Conservation (phyloP, 2,888 invertebrate species). For the Hemicrepidius hirtus region DNA sequence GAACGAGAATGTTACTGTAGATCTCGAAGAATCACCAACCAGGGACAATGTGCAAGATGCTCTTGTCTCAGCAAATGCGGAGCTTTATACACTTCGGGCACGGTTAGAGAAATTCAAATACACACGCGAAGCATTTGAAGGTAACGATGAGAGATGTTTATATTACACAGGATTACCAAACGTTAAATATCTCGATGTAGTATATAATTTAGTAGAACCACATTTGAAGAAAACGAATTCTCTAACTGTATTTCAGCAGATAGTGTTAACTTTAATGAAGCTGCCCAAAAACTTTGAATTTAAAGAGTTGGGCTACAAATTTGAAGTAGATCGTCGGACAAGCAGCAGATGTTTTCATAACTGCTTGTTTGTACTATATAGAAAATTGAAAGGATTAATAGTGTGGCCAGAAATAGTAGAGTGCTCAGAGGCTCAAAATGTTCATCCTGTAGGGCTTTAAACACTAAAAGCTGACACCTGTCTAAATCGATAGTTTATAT, state of each 20-base stretch:
- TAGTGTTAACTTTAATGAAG: not conserved
- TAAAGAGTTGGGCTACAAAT: not conserved
- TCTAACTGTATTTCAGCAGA: conserved; percentile 2
- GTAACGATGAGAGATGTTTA: not conserved
- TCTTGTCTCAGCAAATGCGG: no score
- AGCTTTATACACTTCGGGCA: not conserved
- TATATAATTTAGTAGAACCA: conserved; percentile 8
- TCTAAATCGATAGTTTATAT: no score
- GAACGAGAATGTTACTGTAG: no score
- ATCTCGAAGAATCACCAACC: no score
- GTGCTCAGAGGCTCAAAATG: no score
- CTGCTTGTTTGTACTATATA: not conserved
- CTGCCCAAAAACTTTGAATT: not conserved
- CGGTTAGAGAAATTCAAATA: conserved; percentile 3
- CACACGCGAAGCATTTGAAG: not conserved
- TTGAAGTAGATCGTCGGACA: not conserved
- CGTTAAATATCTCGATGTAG: not conserved
- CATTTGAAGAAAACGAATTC: not conserved
- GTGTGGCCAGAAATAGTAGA: no score
- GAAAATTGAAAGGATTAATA: not conserved
- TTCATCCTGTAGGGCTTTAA: no score
- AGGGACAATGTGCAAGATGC: no score
- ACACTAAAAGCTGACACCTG: no score
- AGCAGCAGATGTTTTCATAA: not conserved
- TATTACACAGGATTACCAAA: conserved; percentile 9